These are phyloP conservation scores for Brachymystax lenok DNA, from an alignment of 2,797 vertebrate species.

Conservation along the genomic window DNA sequence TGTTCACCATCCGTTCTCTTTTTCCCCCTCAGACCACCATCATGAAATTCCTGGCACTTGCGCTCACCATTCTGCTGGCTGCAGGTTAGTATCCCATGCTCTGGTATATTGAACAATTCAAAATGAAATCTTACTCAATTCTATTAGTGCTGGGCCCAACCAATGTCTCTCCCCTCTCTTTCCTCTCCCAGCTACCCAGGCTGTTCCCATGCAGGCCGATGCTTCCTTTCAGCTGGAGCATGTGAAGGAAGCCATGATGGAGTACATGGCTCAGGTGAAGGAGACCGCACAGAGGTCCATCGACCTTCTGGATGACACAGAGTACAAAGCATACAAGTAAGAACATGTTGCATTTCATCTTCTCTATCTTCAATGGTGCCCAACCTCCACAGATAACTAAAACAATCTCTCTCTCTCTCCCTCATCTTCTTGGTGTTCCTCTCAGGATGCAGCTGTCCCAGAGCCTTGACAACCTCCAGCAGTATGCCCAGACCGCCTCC, in stretches of 20 bases:
- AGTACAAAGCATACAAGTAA: slow-evolving; percentile 82
- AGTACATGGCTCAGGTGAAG: slow-evolving; percentile 76
- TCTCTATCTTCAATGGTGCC: not conserved
- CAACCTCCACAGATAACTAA: not conserved
- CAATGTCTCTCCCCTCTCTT: not conserved
- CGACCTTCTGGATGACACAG: slow-evolving; percentile 71
- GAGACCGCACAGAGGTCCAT: slow-evolving; percentile 64
- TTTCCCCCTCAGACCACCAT: slow-evolving; percentile 56
- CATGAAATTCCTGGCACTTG: slow-evolving; percentile 85
- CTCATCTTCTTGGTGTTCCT: not conserved
- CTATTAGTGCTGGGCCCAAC: not conserved
- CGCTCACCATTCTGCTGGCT: slow-evolving; percentile 83
- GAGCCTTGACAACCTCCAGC: slow-evolving; percentile 64
- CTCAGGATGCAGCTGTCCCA: slow-evolving; percentile 66
- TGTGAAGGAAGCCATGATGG: slow-evolving; percentile 57
- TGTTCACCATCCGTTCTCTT: not conserved
- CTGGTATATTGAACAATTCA: not conserved
- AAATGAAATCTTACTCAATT: not conserved
- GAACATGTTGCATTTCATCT: slow-evolving; percentile 26
- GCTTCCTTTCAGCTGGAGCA: slow-evolving; percentile 73
- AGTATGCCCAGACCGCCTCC: slow-evolving; percentile 41
- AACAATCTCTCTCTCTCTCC: not conserved
- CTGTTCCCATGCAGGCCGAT: slow-evolving; percentile 79
- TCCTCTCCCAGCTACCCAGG: slow-evolving; percentile 76
- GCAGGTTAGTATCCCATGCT: slow-evolving; percentile 76